These are phyloP conservation scores for Trichosurus vulpecula DNA, from an alignment of 2,797 vertebrate species.

Conservation along the genomic window DNA sequence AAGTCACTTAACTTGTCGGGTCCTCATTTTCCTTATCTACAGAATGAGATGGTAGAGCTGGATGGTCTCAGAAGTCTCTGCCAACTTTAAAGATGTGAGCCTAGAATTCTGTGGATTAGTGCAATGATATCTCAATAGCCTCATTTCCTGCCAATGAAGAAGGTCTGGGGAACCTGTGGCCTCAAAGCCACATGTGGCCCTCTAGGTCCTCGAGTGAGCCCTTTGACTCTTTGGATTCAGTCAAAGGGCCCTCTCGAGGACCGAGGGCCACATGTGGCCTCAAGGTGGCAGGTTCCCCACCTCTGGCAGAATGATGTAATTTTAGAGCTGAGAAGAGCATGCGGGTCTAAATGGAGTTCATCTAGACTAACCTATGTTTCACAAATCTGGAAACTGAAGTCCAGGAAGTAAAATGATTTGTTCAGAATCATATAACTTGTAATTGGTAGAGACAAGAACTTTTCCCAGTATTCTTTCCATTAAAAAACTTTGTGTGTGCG, in stretches of 20 bases:
- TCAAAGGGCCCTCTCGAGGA: too few species aligned
- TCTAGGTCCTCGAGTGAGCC: too few species aligned
- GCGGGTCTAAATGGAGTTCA: neutral
- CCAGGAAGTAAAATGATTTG: neutral
- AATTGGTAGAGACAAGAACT: neutral
- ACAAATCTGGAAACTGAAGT: neutral
- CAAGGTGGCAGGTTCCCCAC: too few species aligned
- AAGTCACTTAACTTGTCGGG: neutral
- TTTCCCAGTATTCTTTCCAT: neutral
- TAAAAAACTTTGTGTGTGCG: too few species aligned
- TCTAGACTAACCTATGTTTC: neutral
- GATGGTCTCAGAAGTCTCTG: neutral
- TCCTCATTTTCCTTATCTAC: neutral
- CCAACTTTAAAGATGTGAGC: neutral
- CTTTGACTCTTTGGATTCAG: too few species aligned
- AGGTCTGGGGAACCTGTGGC: neutral
- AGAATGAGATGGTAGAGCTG: neutral
- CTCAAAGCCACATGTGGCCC: too few species aligned
- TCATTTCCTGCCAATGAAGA: neutral
- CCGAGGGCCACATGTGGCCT: too few species aligned
- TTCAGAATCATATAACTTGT: neutral
- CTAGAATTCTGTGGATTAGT: neutral
- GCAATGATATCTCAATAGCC: neutral
- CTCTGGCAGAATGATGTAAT: neutral
- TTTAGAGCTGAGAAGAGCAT: neutral